These are phyloP conservation scores for Trissonchulus latispiculum DNA, from an alignment of 2,888 invertebrate species.

Conservation along the genomic window DNA sequence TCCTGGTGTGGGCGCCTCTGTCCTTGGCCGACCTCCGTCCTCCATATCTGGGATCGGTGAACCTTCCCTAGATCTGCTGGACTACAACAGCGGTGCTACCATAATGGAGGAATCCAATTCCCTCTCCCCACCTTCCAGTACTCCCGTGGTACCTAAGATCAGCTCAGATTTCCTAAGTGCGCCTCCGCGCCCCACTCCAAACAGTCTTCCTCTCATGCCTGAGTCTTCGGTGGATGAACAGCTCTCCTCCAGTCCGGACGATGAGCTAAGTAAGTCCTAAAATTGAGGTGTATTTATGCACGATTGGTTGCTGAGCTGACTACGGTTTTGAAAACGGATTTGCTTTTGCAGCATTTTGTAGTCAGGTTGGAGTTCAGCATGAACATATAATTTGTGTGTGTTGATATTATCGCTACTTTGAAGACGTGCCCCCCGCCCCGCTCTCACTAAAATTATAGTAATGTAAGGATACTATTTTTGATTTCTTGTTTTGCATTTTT, in stretches of 20 bases:
- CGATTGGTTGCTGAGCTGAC: too few relatives aligned
- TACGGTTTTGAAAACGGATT: too few relatives aligned
- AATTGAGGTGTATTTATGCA: too few relatives aligned
- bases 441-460: too few relatives aligned
- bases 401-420: too few relatives aligned
- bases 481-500: too few relatives aligned
- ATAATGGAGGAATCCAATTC: constrained; percentile 1
- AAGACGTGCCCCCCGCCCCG: too few relatives aligned
- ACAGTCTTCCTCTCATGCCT: neutral
- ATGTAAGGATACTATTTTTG: too few relatives aligned
- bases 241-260: constrained; percentile 8
- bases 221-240: neutral
- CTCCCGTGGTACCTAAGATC: neutral
- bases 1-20: neutral
- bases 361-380: too few relatives aligned
- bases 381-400: too few relatives aligned
- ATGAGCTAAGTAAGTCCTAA: constrained; percentile 21
- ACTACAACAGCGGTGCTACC: neutral
- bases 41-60: neutral
- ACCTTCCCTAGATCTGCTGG: neutral
- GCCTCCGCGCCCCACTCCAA: neutral
- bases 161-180: neutral
- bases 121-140: constrained; percentile 6
- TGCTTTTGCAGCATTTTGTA: too few relatives aligned
- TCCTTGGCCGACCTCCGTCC: neutral